Conservation (phyloP, 2,888 invertebrate species). For the Gortyna flavago region DNA sequence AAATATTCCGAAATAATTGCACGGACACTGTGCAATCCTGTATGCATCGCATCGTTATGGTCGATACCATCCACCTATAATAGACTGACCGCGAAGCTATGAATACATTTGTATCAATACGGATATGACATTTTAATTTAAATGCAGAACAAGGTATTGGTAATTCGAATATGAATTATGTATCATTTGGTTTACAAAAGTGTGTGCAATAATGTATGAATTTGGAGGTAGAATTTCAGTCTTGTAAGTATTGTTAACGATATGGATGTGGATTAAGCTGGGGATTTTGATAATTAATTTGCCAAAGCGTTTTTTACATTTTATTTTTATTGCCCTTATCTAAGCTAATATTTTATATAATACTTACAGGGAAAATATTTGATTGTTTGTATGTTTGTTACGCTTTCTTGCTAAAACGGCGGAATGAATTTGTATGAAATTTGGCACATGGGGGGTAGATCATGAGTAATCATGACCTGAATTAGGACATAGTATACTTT, state of each 20-base stretch:
- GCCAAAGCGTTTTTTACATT: too few species aligned
- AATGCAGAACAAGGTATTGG: conserved; percentile 49
- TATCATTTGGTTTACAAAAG: conserved; percentile 2
- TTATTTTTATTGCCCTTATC: not conserved
- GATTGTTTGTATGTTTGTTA: not conserved
- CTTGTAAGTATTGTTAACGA: not conserved
- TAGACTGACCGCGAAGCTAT: conserved; percentile 33
- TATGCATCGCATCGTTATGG: conserved; percentile 20
- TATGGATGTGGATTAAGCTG: not conserved
- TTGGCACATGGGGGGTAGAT: not conserved
- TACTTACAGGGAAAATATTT: not conserved
- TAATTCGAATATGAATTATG: conserved; percentile 29
- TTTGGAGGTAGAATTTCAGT: not conserved
- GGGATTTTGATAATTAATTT: not conserved
- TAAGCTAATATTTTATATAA: not conserved
- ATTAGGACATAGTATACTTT: not conserved
- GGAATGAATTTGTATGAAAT: not conserved
- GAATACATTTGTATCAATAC: conserved; percentile 46
- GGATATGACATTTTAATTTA: conserved; percentile 38
- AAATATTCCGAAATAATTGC: conserved; percentile 39
- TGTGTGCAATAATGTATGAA: not conserved
- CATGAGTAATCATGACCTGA: too few species aligned
- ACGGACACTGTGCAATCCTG: too few species aligned
- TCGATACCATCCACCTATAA: conserved; percentile 37
- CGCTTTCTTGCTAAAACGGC: not conserved